A percentile compares a stretch with the other conserved stretches of the same genome.
Conservation (phyloP, 2,888 invertebrate species). For the Hesperia comma region DNA sequence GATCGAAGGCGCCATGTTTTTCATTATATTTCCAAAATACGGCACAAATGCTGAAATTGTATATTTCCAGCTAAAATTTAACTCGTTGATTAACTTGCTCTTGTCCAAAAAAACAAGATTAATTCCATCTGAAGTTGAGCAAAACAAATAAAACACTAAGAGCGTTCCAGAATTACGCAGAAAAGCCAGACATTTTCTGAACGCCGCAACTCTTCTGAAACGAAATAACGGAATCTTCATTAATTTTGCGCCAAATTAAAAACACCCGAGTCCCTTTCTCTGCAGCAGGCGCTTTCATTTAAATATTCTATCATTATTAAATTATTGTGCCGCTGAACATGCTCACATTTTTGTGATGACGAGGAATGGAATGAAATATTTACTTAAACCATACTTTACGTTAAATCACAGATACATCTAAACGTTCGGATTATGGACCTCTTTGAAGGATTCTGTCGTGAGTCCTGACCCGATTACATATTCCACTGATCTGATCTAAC, state of each 20-base stretch:
- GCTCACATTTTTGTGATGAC: conserved; percentile 10
- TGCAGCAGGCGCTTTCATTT: conserved; percentile 61
- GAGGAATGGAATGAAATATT: not conserved
- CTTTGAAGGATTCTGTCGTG: too few relatives aligned
- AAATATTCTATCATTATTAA: conserved; percentile 72
- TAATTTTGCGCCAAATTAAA: conserved; percentile 73
- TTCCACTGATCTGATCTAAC: too few relatives aligned
- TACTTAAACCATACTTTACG: not conserved
- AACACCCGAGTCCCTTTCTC: conserved; percentile 62
- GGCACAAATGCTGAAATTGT: not conserved
- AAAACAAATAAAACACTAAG: conserved; percentile 52
- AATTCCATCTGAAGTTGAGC: conserved; percentile 48
- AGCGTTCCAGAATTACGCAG: conserved; percentile 50
- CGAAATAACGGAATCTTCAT: conserved; percentile 67
- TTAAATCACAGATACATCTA: not conserved
- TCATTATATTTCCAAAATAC: not conserved
- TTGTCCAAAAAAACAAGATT: conserved; percentile 48
- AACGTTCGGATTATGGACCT: not conserved
- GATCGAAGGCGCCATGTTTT: conserved; percentile 41
- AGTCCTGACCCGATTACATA: too few relatives aligned
- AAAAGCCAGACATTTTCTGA: conserved; percentile 46
- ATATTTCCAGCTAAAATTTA: not conserved
- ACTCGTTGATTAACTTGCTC: conserved; percentile 27
- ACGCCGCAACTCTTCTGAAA: conserved; percentile 53
- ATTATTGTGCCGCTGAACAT: conserved; percentile 54